Evolutionary conservation across 2,797 vertebrate genomes (phyloP).

Genomic region (Oryzias sinensis): DNA sequence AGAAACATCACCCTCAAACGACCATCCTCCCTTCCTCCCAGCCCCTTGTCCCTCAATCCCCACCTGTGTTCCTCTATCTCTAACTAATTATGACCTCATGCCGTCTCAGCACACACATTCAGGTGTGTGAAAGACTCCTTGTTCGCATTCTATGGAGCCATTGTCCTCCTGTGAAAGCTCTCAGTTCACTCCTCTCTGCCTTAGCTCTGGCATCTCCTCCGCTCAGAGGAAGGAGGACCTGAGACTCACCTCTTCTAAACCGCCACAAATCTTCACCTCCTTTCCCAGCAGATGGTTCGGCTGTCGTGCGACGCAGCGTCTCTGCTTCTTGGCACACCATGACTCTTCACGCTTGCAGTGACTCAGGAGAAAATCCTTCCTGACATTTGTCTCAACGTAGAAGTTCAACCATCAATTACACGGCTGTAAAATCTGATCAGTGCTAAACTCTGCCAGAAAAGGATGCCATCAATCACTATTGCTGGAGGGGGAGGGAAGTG

Average conservation of each 20-base stretch:
- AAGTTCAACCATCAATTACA: slow-evolving; percentile 62
- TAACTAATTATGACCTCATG: slow-evolving; percentile 63
- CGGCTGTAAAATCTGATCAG: slow-evolving; percentile 62
- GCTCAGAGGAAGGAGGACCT: slow-evolving; percentile 41
- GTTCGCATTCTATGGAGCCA: slow-evolving; percentile 58
- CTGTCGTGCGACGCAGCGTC: slow-evolving; percentile 31
- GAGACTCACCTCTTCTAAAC: slow-evolving; percentile 68
- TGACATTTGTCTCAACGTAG: slow-evolving; percentile 43
- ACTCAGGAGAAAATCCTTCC: slow-evolving; percentile 58
- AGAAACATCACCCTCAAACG: slow-evolving; percentile 25
- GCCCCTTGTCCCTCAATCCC: slow-evolving; percentile 37
- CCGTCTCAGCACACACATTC: slow-evolving; percentile 36
- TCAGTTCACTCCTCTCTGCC: slow-evolving; percentile 17
- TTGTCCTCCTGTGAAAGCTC: slow-evolving; percentile 51
- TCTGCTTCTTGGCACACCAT: slow-evolving; percentile 16
- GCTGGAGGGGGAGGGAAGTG: slow-evolving; percentile 22
- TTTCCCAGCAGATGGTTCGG: slow-evolving; percentile 59
- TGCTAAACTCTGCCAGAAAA: slow-evolving; percentile 38
- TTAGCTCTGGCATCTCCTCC: slow-evolving; percentile 26
- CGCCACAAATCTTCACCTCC: slow-evolving; percentile 45
- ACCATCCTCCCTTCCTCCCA: slow-evolving; percentile 7
- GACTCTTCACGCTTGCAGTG: slow-evolving; percentile 39
- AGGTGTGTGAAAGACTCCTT: slow-evolving; percentile 64
- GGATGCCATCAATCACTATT: slow-evolving; percentile 50
- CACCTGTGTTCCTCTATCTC: slow-evolving; percentile 40